Evolutionary conservation across 1,140 invertebrate genomes (phyloP).

Genomic region (Drosophila mayri): DNA sequence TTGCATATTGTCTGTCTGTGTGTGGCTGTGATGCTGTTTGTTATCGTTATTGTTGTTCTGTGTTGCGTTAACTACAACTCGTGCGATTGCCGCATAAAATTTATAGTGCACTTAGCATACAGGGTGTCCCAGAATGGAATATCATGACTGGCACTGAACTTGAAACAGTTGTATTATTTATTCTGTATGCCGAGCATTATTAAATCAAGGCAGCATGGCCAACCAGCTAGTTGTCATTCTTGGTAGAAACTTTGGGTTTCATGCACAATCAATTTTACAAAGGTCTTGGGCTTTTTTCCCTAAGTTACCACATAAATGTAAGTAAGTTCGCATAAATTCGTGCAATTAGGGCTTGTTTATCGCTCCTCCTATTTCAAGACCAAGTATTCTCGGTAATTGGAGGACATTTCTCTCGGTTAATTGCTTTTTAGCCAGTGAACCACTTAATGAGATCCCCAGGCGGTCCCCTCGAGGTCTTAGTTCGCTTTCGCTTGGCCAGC

Average conservation of each 20-base stretch:
- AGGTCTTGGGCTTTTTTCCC: background rate
- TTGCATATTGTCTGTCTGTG: slow-evolving; percentile 45
- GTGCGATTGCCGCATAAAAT: slow-evolving; percentile 60
- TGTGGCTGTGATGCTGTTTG: slow-evolving; percentile 22
- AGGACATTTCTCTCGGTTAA: slow-evolving; percentile 51
- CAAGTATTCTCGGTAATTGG: slow-evolving; percentile 41
- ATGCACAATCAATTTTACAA: background rate
- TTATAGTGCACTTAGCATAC: slow-evolving; percentile 45
- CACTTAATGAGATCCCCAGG: slow-evolving; percentile 50
- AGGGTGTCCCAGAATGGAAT: slow-evolving; percentile 44
- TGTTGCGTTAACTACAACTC: slow-evolving; percentile 73
- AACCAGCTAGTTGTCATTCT: background rate
- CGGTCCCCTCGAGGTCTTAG: slow-evolving; percentile 24
- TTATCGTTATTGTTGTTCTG: slow-evolving; percentile 52
- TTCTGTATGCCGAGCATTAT: background rate
- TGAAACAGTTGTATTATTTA: background rate
- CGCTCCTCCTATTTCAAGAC: slow-evolving; percentile 15
- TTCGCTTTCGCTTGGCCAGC: slow-evolving; percentile 6
- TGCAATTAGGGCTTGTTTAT: slow-evolving; percentile 7
- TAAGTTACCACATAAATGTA: background rate
- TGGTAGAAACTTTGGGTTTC: background rate
- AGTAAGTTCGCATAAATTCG: background rate
- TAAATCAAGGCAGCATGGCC: background rate
- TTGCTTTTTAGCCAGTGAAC: slow-evolving; percentile 27
- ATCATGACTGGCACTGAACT: slow-evolving; percentile 17